These are phyloP conservation scores for Oikopleura dioica DNA, from an alignment of 23 tunicate genomes.

Conservation along the genomic window DNA sequence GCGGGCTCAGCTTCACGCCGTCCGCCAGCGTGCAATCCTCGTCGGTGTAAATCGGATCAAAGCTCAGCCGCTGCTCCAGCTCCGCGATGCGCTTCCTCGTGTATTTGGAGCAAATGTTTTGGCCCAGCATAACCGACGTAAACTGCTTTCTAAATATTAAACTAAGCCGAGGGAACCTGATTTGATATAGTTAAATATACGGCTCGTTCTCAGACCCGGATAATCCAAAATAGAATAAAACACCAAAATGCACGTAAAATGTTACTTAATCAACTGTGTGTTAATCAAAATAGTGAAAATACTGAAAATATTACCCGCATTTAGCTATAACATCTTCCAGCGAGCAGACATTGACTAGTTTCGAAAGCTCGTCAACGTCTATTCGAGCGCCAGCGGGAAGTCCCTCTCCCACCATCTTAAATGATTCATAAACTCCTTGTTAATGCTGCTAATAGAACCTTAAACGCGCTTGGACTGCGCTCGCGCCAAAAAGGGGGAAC, in stretches of 20 bases:
- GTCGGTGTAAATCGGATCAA: not conserved
- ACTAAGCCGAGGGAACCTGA: too few relatives aligned
- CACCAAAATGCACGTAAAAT: too few relatives aligned
- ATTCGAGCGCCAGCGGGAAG: slow-evolving; percentile 9
- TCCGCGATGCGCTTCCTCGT: not conserved
- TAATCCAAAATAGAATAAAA: too few relatives aligned
- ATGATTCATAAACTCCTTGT: too few relatives aligned
- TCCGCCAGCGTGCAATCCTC: slow-evolving; percentile 8
- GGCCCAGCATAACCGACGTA: not conserved
- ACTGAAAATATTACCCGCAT: too few relatives aligned
- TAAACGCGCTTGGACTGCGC: not conserved
- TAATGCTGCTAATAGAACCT: too few relatives aligned
- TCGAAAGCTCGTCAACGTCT: not conserved
- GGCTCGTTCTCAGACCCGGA: too few relatives aligned
- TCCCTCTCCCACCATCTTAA: not conserved
- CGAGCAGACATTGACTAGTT: not conserved
- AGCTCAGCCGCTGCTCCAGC: not conserved
- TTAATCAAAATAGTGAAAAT: too few relatives aligned
- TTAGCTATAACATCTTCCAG: not conserved
- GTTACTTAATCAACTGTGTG: too few relatives aligned
- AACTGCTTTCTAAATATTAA: too few relatives aligned
- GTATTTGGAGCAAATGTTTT: slow-evolving; percentile 7
- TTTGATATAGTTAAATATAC: too few relatives aligned
- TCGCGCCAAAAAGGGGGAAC: not conserved
- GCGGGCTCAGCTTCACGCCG: not conserved